These are phyloP conservation scores for Epizoanthus stellaris DNA, from an alignment of 92 coral and sea anemone genomes.

Conservation along the genomic window DNA sequence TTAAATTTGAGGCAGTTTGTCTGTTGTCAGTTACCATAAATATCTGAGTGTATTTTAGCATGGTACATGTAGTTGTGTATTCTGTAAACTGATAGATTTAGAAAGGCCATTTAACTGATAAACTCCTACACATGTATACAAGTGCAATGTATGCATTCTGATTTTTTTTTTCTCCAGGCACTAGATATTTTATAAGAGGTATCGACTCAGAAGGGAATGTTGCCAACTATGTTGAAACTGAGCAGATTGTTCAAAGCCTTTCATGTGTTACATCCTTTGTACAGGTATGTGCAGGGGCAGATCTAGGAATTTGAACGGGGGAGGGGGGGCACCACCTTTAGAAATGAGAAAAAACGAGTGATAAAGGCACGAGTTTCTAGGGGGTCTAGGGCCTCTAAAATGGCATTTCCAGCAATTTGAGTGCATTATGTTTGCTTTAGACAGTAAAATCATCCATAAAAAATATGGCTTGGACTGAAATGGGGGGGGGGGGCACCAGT, in stretches of 20 bases:
- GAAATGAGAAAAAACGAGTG: too few relatives aligned
- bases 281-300: conserved; percentile 58
- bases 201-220: conserved; percentile 91
- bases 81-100: not conserved
- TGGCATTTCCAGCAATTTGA: too few relatives aligned
- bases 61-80: not conserved
- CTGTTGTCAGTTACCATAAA: too few relatives aligned
- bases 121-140: not conserved
- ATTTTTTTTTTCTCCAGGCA: conserved; percentile 59
- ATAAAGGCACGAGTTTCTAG: too few relatives aligned
- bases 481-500: too few relatives aligned
- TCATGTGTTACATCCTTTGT: conserved; percentile 85
- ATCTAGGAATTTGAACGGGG: too few relatives aligned
- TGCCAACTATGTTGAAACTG: conserved; percentile 98
- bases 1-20: too few relatives aligned
- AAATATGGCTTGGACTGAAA: too few relatives aligned
- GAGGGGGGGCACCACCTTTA: too few relatives aligned
- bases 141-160: not conserved
- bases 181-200: conserved; percentile 90
- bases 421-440: too few relatives aligned
- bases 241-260: conserved; percentile 81
- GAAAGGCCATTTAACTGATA: not conserved
- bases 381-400: too few relatives aligned
- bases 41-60: not conserved
- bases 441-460: too few relatives aligned